Evolutionary conservation across 2,797 vertebrate species (phyloP), one percentile per base, ranked within the genome.

Genomic region (Chelidonichthys spinosus): DNA sequence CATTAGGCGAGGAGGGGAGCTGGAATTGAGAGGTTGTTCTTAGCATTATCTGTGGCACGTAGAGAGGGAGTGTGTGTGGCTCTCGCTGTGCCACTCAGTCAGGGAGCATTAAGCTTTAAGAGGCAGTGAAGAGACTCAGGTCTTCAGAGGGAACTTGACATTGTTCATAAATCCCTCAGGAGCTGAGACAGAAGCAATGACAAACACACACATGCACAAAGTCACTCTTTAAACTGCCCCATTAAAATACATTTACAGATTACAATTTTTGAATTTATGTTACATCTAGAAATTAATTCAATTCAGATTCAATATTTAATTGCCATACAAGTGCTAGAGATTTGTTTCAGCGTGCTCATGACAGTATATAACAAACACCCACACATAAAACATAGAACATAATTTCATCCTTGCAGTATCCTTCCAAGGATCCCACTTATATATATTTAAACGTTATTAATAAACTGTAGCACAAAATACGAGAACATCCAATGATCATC

Each of bases 21-120:
- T 85, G 87, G 84, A 92, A 93, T 94, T 91, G 92, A 94, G 92
- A 92, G 91, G 90, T 93, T 89, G 90, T 93, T 92, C 89, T 88
- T 86, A 82, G 89, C 82, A 85, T 93, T 92, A 92, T 93, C 89
- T 87, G 89, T 83, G 89, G 88, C 88, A 92, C 89, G 85, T 90
- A 83, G 90, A 90, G 91, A 82, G 87, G 76, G 81, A 77, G 81
- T 72, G 83, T 11, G 82, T 84, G 89, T 87, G 88, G 79, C 89
- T 90, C 90, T 88, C 35, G 85, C 92, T 92, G 90, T 92, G 92
- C 87, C 84, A 88, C 90, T 92, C 92, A 92, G 92, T 92, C 89
- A 93, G 92, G 89, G 91, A 92, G 92, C 88, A 86, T 93, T 94
- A 93, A 92, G 91, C 92, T 83, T 91, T 90, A 90, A 90, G 88